These are phyloP conservation scores for Deilephila porcellus DNA, from an alignment of 2,888 invertebrate genomes.

Conservation along the genomic window DNA sequence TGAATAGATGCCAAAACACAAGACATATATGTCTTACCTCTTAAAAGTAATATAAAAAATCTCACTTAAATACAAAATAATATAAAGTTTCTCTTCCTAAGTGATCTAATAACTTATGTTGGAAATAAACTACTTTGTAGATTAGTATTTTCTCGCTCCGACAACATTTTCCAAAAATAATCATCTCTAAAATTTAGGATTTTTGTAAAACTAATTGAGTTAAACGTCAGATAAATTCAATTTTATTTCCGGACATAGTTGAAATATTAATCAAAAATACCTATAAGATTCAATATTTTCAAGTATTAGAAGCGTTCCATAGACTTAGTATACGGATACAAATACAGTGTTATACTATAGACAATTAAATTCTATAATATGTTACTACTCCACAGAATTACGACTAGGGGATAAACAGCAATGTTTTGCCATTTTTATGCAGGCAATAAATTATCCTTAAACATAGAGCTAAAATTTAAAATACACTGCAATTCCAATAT, in stretches of 20 bases:
- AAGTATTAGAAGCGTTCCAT: background rate
- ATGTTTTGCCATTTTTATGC: background rate
- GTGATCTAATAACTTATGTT: too few species aligned
- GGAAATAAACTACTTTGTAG: background rate
- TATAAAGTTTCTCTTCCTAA: too few species aligned
- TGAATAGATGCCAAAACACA: background rate
- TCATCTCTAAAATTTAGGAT: background rate
- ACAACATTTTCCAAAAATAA: slow-evolving; percentile 10
- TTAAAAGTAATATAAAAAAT: background rate
- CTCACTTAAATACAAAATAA: too few species aligned
- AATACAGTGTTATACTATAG: background rate
- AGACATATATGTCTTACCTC: background rate
- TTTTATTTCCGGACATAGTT: background rate
- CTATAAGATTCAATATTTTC: background rate
- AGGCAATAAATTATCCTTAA: background rate
- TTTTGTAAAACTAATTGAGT: background rate
- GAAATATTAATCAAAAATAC: too few species aligned
- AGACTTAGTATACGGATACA: background rate
- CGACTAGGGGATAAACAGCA: background rate
- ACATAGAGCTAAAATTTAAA: background rate
- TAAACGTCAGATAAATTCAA: background rate
- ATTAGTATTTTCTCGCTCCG: background rate
- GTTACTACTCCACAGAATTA: background rate
- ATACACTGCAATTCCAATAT: slow-evolving; percentile 3
- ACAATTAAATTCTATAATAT: background rate